Evolutionary conservation across 2,113 vertebrate species (phyloP).

Genomic region (Sylvicapra grimmia): DNA sequence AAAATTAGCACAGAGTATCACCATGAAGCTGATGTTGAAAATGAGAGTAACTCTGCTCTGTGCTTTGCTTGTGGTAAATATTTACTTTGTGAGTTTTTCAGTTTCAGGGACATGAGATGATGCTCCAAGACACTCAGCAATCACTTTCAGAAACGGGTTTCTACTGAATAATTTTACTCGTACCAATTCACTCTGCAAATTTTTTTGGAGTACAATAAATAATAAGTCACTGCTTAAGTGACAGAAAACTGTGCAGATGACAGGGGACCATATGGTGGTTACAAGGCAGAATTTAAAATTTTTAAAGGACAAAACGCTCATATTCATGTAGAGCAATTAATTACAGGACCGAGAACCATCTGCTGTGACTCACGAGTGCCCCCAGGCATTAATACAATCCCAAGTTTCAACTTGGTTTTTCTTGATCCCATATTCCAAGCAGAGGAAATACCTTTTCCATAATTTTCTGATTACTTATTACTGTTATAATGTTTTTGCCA

Average conservation of each 20-base stretch:
- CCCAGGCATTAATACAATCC: not conserved
- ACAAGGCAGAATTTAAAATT: not conserved
- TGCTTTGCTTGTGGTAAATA: not conserved
- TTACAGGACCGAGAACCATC: not conserved
- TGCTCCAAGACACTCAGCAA: not conserved
- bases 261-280: slow-evolving; percentile 30
- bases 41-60: not conserved
- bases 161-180: not conserved
- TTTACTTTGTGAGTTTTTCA: not conserved
- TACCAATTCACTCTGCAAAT: not conserved
- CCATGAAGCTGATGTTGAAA: not conserved
- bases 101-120: not conserved
- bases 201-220: slow-evolving; percentile 34
- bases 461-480: not conserved
- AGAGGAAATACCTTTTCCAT: not conserved
- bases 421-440: not conserved
- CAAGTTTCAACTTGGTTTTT: not conserved
- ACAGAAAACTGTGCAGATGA: not conserved
- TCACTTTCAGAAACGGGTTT: not conserved
- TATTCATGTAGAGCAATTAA: not conserved
- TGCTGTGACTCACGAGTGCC: not conserved
- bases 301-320: slow-evolving; percentile 29
- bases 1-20: not conserved
- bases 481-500: not conserved
- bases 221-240: slow-evolving; percentile 23